A percentile compares a stretch with the other conserved stretches of the same genome.
Conservation (phyloP, 2,888 invertebrate species). For the Polymixis lichenea region DNA sequence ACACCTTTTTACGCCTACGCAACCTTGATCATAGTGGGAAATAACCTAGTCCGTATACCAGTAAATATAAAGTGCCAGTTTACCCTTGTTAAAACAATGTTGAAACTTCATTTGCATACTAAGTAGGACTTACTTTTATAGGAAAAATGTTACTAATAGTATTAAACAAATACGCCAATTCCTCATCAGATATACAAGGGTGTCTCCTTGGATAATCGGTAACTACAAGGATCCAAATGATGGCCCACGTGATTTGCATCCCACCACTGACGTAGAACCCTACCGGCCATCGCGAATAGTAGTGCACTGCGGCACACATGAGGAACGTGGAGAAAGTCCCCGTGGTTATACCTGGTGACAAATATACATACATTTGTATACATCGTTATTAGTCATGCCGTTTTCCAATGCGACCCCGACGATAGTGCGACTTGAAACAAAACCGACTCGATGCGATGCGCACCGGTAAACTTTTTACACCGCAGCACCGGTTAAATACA, state of each 20-base stretch:
- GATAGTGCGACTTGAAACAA: conserved; percentile 20
- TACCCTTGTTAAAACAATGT: background rate
- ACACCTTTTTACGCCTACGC: background rate
- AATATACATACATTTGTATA: conserved; percentile 42
- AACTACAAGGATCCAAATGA: conserved; percentile 90
- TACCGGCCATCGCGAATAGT: conserved; percentile 91
- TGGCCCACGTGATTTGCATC: conserved; percentile 88
- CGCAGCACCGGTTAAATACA: conserved; percentile 8
- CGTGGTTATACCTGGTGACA: conserved; percentile 80
- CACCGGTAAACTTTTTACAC: conserved; percentile 47
- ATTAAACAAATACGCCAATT: conserved; percentile 90
- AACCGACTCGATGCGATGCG: background rate
- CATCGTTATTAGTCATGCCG: conserved; percentile 32
- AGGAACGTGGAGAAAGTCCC: conserved; percentile 93
- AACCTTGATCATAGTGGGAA: conserved; percentile 1
- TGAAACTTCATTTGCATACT: conserved; percentile 13
- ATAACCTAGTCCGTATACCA: background rate
- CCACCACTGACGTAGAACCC: conserved; percentile 92
- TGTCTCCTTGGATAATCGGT: conserved; percentile 92
- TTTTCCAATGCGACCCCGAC: conserved; percentile 47
- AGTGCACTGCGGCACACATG: conserved; percentile 91
- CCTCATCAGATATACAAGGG: conserved; percentile 90
- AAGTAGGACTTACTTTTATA: conserved; percentile 78
- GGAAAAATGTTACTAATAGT: conserved; percentile 88
- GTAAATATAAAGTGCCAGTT: conserved; percentile 9